A percentile compares a stretch with the other conserved stretches of the same genome.
phyloP scores from a whole-genome alignment of 2,113 vertebrate genomes.

The Cyprinodon brontotheroides region DNA sequence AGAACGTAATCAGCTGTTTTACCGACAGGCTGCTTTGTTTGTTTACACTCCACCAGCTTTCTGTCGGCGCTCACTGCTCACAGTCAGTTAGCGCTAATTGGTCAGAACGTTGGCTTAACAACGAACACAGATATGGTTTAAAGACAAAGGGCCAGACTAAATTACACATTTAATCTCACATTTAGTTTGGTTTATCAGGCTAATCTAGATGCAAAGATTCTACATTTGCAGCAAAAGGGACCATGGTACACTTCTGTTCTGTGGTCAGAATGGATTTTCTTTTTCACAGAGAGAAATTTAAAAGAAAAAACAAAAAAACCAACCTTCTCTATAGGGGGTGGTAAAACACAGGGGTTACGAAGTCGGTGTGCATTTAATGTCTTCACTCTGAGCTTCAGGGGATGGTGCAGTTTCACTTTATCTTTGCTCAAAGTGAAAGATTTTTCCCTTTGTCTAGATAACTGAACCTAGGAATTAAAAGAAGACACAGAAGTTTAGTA shows the following conservation, averaged over 20 bases:
- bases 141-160: background rate
- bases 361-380: conserved; percentile 29
- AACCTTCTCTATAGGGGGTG: conserved; percentile 15
- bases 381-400: conserved; percentile 60
- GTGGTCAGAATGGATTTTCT: background rate
- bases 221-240: background rate
- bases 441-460: background rate
- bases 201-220: background rate
- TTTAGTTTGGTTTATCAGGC: too few species aligned
- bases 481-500: background rate
- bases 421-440: background rate
- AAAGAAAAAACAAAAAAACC: too few species aligned
- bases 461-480: conserved; percentile 7
- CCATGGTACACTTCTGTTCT: too few species aligned
- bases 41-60: too few species aligned
- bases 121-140: too few species aligned
- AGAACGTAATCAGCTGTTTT: too few species aligned
- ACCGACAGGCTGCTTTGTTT: too few species aligned
- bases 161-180: too few species aligned
- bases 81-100: too few species aligned
- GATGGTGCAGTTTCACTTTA: conserved; percentile 25
- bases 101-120: too few species aligned
- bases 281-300: background rate
- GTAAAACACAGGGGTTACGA: rapidly evolving
- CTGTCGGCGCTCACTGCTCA: too few species aligned